phyloP scores from a whole-genome alignment of 2,113 vertebrate species.

The Esox niger region DNA sequence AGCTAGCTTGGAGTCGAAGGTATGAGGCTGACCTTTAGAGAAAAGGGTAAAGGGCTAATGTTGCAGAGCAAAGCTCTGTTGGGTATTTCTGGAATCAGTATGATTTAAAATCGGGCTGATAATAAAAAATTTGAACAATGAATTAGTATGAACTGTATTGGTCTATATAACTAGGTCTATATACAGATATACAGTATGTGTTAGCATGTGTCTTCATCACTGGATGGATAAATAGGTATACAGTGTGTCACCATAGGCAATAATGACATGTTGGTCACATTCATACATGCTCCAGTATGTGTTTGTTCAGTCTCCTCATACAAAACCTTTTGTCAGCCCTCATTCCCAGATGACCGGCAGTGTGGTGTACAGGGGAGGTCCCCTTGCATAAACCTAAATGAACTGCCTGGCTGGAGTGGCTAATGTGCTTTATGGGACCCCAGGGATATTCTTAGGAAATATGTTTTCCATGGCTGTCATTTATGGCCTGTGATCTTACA shows the following conservation, averaged over 20 bases:
- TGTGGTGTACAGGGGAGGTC: slow-evolving; percentile 24
- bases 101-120: too few relatives aligned
- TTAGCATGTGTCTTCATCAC: too few relatives aligned
- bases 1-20: slow-evolving; percentile 52
- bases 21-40: slow-evolving; percentile 34
- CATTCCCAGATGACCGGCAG: slow-evolving; percentile 10
- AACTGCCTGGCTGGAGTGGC: slow-evolving; percentile 45
- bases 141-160: too few relatives aligned
- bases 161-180: too few relatives aligned
- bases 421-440: slow-evolving; percentile 65
- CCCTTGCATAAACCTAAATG: slow-evolving; percentile 35
- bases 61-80: not conserved
- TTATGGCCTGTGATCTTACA: slow-evolving; percentile 37
- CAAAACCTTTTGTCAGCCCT: not conserved
- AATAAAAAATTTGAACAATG: too few relatives aligned
- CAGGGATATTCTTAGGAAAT: slow-evolving; percentile 39
- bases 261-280: slow-evolving; percentile 32
- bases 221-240: too few relatives aligned
- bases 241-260: slow-evolving; percentile 22
- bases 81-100: too few relatives aligned
- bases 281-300: slow-evolving; percentile 38
- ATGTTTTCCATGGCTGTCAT: slow-evolving; percentile 49
- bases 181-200: too few relatives aligned
- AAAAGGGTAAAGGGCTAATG: slow-evolving; percentile 24
- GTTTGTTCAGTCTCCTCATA: slow-evolving; percentile 30